Percentiles rank a stretch among this genome's conserved stretches.
Evolutionary conservation across 2,797 vertebrate genomes (phyloP).

Genomic region (Aeoliscus strigatus): DNA sequence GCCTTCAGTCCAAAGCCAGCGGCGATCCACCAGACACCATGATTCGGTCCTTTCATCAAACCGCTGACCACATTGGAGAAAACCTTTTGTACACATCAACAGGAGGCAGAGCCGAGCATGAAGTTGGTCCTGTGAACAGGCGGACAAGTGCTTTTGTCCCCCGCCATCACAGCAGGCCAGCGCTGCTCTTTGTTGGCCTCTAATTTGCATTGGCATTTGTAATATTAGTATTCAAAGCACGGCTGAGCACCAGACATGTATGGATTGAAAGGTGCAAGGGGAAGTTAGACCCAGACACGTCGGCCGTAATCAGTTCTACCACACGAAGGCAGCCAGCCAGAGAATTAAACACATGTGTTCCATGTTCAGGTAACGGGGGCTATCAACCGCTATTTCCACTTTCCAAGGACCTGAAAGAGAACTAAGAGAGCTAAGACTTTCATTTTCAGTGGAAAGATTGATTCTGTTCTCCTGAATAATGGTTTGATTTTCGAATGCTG

Average conservation of each 20-base stretch:
- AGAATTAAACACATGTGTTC: slow-evolving; percentile 22
- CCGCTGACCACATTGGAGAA: slow-evolving; percentile 48
- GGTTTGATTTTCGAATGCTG: too few relatives aligned
- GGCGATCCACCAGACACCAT: slow-evolving; percentile 33
- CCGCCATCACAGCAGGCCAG: slow-evolving; percentile 50
- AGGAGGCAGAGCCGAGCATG: slow-evolving; percentile 31
- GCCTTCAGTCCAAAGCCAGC: slow-evolving; percentile 23
- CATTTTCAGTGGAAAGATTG: too few relatives aligned
- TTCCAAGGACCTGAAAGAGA: not conserved
- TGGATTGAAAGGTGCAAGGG: slow-evolving; percentile 68
- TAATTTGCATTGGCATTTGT: slow-evolving; percentile 68
- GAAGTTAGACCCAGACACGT: slow-evolving; percentile 56
- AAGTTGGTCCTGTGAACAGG: slow-evolving; percentile 31
- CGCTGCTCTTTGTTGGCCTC: slow-evolving; percentile 54
- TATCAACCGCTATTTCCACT: too few relatives aligned
- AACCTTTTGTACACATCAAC: slow-evolving; percentile 59
- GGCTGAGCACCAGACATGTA: slow-evolving; percentile 48
- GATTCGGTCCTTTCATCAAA: slow-evolving; percentile 55
- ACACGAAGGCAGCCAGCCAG: slow-evolving; percentile 28
- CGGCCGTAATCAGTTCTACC: slow-evolving; percentile 44
- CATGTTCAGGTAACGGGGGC: slow-evolving; percentile 21
- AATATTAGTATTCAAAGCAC: slow-evolving; percentile 71
- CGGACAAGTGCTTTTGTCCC: slow-evolving; percentile 59
- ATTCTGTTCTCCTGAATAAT: too few relatives aligned
- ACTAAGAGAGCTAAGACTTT: too few relatives aligned